Percentiles rank a stretch among this genome's conserved stretches.
Conservation (phyloP, 2,113 vertebrate species). For the Picathartes gymnocephalus region DNA sequence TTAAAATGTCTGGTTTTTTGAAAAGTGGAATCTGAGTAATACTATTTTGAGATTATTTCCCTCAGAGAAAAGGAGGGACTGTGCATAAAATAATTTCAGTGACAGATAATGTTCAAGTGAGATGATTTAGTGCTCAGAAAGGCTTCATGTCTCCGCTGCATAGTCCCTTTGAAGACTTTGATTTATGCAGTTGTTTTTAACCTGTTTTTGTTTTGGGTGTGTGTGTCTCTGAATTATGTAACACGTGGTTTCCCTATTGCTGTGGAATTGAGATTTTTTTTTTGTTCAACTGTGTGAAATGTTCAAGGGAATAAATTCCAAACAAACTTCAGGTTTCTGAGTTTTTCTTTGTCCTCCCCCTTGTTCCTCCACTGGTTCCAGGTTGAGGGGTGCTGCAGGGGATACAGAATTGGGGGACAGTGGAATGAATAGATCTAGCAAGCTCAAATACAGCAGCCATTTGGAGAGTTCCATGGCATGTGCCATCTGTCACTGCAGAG, state of each 20-base stretch:
- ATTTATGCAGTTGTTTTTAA: slow-evolving; percentile 59
- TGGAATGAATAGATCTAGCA: not conserved
- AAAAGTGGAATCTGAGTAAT: not conserved
- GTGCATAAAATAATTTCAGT: not conserved
- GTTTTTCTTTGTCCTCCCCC: slow-evolving; percentile 74
- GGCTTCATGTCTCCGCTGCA: slow-evolving; percentile 25
- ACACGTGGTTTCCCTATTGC: slow-evolving; percentile 65
- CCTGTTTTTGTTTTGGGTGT: slow-evolving; percentile 54
- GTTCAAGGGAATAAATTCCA: slow-evolving; percentile 81
- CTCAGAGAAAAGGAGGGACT: slow-evolving; percentile 8
- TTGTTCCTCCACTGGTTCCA: slow-evolving; percentile 18
- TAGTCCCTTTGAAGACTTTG: slow-evolving; percentile 33
- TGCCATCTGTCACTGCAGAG: not conserved
- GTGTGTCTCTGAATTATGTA: slow-evolving; percentile 72
- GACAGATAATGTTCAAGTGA: not conserved
- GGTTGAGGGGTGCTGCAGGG: not conserved
- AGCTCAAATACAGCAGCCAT: not conserved
- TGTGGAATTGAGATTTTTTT: slow-evolving; percentile 73
- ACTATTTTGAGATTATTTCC: not conserved
- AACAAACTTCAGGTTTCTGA: slow-evolving; percentile 77
- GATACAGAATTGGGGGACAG: not conserved
- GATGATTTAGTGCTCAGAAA: slow-evolving; percentile 40
- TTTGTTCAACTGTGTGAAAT: slow-evolving; percentile 72
- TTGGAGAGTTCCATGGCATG: not conserved
- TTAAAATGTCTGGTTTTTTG: not conserved